Percentiles rank a stretch among this genome's conserved stretches.
Conservation (phyloP, 37 sponge, comb jelly and placozoan genomes). For the Ianthella basta region DNA sequence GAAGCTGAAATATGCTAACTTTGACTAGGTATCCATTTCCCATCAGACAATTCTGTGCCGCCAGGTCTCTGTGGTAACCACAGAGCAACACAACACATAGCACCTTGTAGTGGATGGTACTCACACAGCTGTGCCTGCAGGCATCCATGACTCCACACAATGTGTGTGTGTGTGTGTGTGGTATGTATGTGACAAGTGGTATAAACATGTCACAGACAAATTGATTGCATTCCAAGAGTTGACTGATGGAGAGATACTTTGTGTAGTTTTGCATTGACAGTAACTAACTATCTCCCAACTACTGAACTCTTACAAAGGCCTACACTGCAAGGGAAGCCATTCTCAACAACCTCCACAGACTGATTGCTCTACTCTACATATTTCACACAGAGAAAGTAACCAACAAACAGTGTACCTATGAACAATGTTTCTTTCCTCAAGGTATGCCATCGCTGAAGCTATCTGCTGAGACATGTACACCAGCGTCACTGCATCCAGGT, state of each 20-base stretch:
- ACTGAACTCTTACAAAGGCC: no score
- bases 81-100: background rate
- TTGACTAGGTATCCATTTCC: conserved; percentile 87
- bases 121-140: background rate
- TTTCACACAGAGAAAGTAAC: no score
- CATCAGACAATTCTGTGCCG: conserved; percentile 95
- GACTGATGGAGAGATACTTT: no score
- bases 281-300: no score
- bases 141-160: background rate
- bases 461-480: conserved; percentile 94
- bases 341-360: no score
- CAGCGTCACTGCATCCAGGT: conserved; percentile 76
- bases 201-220: background rate
- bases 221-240: no score
- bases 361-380: no score
- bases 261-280: no score
- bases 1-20: conserved; percentile 95
- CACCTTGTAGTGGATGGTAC: background rate
- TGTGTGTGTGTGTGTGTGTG: conserved; percentile 13
- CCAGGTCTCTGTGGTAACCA: conserved; percentile 79
- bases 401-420: no score
- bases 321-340: no score
- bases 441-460: conserved; percentile 94
- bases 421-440: conserved; percentile 87
- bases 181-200: conserved; percentile 6